Conservation (phyloP, 1,140 invertebrate species). For the Aphelenchoides fujianensis region DNA sequence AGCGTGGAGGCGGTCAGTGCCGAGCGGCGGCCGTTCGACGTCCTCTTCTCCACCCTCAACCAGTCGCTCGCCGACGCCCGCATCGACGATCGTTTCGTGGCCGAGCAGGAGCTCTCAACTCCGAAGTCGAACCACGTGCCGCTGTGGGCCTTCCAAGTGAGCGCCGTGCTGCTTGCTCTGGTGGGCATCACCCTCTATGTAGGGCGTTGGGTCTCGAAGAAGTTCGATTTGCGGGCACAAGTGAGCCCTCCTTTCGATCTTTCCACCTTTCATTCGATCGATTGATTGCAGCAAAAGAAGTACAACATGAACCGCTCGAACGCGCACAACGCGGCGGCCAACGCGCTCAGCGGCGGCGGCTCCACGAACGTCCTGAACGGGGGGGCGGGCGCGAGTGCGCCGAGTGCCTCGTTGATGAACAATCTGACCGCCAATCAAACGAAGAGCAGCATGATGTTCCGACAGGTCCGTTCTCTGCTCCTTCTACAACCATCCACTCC, state of each 20-base stretch:
- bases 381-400: not conserved
- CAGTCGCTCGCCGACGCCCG: not conserved
- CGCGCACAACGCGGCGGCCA: not conserved
- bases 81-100: not conserved
- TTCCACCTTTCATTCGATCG: no score
- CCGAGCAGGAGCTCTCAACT: not conserved
- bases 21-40: not conserved
- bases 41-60: not conserved
- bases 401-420: not conserved
- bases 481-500: no score
- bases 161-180: not conserved
- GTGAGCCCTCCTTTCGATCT: no score
- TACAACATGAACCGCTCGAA: conserved; percentile 6
- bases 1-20: not conserved
- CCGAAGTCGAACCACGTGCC: conserved; percentile 12
- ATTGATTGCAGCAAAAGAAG: conserved; percentile 15
- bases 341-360: not conserved
- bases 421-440: conserved; percentile 4
- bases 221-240: conserved; percentile 6
- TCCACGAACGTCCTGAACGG: not conserved
- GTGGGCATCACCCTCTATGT: conserved; percentile 14
- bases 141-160: not conserved
- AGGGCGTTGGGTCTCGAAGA: conserved; percentile 3
- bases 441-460: conserved; percentile 14
- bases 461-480: no score